Base-by-base conservation (phyloP, 2,888 invertebrate species). In the Smittia aterrima region DNA sequence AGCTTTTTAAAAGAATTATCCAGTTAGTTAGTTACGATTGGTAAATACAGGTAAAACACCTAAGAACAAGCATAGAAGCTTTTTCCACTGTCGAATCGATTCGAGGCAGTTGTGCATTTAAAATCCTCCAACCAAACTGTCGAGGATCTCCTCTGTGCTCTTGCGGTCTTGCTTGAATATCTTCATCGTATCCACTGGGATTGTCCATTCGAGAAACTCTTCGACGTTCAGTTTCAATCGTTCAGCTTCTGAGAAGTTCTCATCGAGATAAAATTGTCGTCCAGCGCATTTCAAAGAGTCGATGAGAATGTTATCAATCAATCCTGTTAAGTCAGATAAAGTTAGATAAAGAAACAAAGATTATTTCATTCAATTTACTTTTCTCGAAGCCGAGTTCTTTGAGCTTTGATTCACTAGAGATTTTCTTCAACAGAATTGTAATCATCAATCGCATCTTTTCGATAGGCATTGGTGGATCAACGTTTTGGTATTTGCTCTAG, bases 241-340 rank as follows among this genome's bases (percentile, higher is more conserved):
- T 76, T 89, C 87, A 16, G 89, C 85, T 6, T 88, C 88, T 0
- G 85, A 80, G 1, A 89, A 78, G 18, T 84, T 82, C 1, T 83
- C 80, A 75, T 85, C 86, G 77, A 89, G 88, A 0, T 91, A 89
- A 7, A 53, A 38, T 20, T 84, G 84, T 74, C 90, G 86, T 1
- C 90, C 91, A 76, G 93, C 92, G 40, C 90, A 87, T 79, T 90
- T 87, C 53, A 94, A 85, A 0, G 93, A 92, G 77, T 92, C 92
- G 73, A 89, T 85, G 1, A 95, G 85, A 1, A 94, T 89, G 76
- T 93, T 91, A 80, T 94, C 94, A 76, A 95, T 92, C 6, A 93
- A 85, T 16, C 71, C 47, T 47, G 47, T 6, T 11, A 16, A 47
- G 3, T 32, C 3, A 9, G 9, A 32, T 9, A 32, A 6, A 32